Base-by-base conservation (phyloP, 35 echinoderm and acorn worm species). In the Patiria miniata region DNA sequence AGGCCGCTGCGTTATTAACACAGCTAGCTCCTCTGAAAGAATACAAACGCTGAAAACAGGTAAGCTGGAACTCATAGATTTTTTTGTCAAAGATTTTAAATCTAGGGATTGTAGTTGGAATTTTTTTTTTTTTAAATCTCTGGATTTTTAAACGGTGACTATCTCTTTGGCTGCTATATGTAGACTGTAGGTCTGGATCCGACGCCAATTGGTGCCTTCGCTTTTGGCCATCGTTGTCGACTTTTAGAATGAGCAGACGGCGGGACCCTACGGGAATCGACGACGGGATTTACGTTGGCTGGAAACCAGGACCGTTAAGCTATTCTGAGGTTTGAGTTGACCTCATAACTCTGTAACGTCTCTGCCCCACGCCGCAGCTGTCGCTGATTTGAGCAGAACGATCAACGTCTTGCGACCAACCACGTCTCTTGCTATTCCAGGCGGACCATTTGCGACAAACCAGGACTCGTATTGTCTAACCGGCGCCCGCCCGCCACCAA, bases 161-260 rank as follows among this genome's bases (percentile, higher is more conserved):
- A 73, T 73, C 26, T 73, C 65, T 73, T 73, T 73, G 65, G 29
- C 65, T 73, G 65, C 21, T 73, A 30, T 73, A 73, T 47, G 42
- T 47, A 47, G 65, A 73, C 65, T 73, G 65, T 73, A 73, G 65
- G 65, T 73, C 21, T 7, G 8, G 34, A 22, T 34, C 29, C 10
- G 15, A 30, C 12, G 42, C 12, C 42, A 47, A 4, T 47, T 12
- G 4, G 42, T 47, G 42, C 4, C 42, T 47, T 4, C 12, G 21
- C 34, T 10, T 30, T 28, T 73, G 19, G 18, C 23, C 23, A 10
- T 34, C 34, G 65, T 26, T 5, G n/a, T n/a, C n/a, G 26, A 22
- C 65, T 34, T 73, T 73, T 73, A 73, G 65, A 73, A 73, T 73
- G 65, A 73, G 65, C 65, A 22, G 34, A 28, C 23, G 65, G 34